Conservation (phyloP, 2,888 invertebrate genomes). For the Urechis unicinctus region DNA sequence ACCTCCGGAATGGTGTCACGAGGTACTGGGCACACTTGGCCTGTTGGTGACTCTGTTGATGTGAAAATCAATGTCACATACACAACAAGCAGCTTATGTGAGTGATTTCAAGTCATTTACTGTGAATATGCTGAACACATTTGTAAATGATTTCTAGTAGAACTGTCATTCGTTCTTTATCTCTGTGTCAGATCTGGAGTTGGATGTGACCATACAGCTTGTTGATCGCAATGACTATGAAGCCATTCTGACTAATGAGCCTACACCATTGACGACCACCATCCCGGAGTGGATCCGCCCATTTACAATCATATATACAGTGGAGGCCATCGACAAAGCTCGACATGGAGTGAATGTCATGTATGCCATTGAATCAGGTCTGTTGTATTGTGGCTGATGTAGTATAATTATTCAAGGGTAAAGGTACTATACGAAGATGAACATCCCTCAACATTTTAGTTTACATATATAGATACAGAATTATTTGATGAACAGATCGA, state of each 20-base stretch:
- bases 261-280: constrained; percentile 13
- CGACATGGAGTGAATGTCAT: constrained; percentile 4
- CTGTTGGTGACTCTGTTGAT: not conserved
- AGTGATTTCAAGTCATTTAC: too few relatives aligned
- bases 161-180: too few relatives aligned
- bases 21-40: not conserved
- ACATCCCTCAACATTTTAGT: too few relatives aligned
- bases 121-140: too few relatives aligned
- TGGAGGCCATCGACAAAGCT: constrained; percentile 9
- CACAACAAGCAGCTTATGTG: not conserved
- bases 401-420: too few relatives aligned
- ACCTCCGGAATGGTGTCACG: constrained; percentile 2
- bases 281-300: constrained; percentile 20
- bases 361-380: constrained; percentile 19
- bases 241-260: constrained; percentile 15
- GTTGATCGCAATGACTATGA: constrained; percentile 7
- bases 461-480: too few relatives aligned
- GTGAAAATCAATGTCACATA: not conserved
- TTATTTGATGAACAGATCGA: too few relatives aligned
- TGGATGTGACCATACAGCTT: constrained; percentile 10
- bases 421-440: too few relatives aligned
- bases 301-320: constrained; percentile 12
- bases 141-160: too few relatives aligned
- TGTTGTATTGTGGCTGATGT: too few relatives aligned
- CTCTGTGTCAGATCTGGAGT: too few relatives aligned